These are phyloP conservation scores for Trachelipus rathkii DNA, from an alignment of 1,140 invertebrate species.

Conservation along the genomic window DNA sequence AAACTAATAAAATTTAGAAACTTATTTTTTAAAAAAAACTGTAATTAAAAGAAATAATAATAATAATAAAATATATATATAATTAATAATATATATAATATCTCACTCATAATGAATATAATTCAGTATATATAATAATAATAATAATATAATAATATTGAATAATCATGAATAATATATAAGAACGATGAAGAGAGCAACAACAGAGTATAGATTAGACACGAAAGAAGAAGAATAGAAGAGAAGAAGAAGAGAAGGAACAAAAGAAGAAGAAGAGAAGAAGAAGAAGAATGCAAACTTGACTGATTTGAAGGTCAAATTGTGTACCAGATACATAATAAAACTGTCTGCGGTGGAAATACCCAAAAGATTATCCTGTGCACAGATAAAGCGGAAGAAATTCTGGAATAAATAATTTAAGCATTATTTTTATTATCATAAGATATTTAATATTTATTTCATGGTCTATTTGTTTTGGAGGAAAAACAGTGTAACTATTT, in stretches of 20 bases:
- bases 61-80: neutral
- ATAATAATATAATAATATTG: neutral
- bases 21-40: neutral
- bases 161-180: too few relatives aligned
- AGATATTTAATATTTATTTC: too few relatives aligned
- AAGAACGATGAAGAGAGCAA: neutral
- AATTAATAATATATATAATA: constrained; percentile 7
- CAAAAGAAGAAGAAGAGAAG: neutral
- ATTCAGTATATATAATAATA: neutral
- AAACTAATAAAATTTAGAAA: too few relatives aligned
- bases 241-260: constrained; percentile 17
- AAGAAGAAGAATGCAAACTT: constrained; percentile 1
- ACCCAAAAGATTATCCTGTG: too few relatives aligned
- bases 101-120: neutral
- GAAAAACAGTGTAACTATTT: too few relatives aligned
- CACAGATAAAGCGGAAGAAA: too few relatives aligned
- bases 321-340: neutral
- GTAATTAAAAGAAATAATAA: neutral
- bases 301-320: neutral
- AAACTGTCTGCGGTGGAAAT: neutral
- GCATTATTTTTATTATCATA: too few relatives aligned
- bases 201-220: neutral
- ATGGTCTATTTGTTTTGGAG: too few relatives aligned
- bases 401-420: too few relatives aligned
- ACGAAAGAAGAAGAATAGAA: neutral